These are phyloP conservation scores for Agonum fuliginosum DNA, from an alignment of 2,888 invertebrate genomes.

Conservation along the genomic window DNA sequence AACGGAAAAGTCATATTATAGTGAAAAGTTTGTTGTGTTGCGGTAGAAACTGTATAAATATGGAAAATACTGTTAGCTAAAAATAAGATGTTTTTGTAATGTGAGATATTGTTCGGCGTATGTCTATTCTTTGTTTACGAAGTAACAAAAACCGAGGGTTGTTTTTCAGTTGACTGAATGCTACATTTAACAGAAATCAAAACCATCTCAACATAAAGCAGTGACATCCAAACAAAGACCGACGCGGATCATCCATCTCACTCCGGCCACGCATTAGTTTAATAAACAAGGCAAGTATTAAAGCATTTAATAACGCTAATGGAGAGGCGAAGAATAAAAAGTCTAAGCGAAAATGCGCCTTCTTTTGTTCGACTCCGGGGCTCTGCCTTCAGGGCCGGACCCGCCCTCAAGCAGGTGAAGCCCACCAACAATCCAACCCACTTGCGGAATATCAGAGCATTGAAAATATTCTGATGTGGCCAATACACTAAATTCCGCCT, in stretches of 20 bases:
- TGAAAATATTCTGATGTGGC: too few relatives aligned
- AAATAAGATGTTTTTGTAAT: constrained; percentile 21
- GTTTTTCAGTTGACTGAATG: constrained; percentile 42
- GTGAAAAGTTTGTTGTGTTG: constrained; percentile 9
- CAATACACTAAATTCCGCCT: too few relatives aligned
- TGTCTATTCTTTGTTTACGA: constrained; percentile 1
- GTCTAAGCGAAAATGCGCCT: constrained; percentile 9
- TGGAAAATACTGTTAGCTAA: not conserved
- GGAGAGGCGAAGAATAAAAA: constrained; percentile 52
- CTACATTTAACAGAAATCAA: constrained; percentile 42
- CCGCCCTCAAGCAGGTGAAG: too few relatives aligned
- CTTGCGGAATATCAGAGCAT: too few relatives aligned
- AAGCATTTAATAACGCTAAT: constrained; percentile 53
- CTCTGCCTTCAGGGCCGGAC: not conserved
- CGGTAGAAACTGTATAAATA: not conserved
- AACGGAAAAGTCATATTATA: constrained; percentile 21
- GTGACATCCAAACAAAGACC: constrained; percentile 37
- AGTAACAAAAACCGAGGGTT: constrained; percentile 6
- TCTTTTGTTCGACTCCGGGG: constrained; percentile 33
- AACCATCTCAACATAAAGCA: constrained; percentile 31
- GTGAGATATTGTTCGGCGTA: constrained; percentile 8
- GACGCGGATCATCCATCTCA: constrained; percentile 32
- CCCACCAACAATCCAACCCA: too few relatives aligned
- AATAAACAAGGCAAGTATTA: constrained; percentile 53
- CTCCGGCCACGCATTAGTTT: constrained; percentile 44